phyloP scores from a whole-genome alignment of 2,888 invertebrate species.

The Cryptocheilus praepositus region DNA sequence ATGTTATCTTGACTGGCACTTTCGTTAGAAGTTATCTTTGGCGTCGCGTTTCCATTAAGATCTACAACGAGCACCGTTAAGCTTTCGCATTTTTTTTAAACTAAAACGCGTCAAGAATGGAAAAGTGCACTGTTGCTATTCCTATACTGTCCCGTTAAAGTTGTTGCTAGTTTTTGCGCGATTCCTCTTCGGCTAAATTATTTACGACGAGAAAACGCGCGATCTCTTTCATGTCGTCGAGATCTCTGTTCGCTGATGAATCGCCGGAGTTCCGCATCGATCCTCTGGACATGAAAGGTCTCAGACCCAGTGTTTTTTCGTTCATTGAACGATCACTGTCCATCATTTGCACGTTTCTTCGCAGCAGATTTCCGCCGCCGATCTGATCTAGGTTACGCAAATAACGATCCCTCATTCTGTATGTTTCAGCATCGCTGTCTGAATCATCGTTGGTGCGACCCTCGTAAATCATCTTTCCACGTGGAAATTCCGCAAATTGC shows the following conservation, averaged over 20 bases:
- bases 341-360: constrained; percentile 38
- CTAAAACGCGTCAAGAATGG: no score
- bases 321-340: no score
- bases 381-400: constrained; percentile 67
- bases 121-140: background rate
- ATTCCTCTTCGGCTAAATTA: background rate
- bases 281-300: background rate
- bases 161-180: no score
- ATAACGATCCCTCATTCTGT: constrained; percentile 2
- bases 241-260: constrained; percentile 14
- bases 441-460: no score
- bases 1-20: no score
- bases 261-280: background rate
- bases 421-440: background rate
- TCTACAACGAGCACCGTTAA: background rate
- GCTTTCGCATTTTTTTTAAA: no score
- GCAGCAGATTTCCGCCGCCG: constrained; percentile 76
- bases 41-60: background rate
- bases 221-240: constrained; percentile 36
- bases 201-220: background rate
- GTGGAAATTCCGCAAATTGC: no score
- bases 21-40: no score
- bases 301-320: no score
- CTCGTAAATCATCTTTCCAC: no score
- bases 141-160: no score